These are phyloP conservation scores for Neodiprion pinetum DNA, from an alignment of 1,140 invertebrate genomes.

Conservation along the genomic window DNA sequence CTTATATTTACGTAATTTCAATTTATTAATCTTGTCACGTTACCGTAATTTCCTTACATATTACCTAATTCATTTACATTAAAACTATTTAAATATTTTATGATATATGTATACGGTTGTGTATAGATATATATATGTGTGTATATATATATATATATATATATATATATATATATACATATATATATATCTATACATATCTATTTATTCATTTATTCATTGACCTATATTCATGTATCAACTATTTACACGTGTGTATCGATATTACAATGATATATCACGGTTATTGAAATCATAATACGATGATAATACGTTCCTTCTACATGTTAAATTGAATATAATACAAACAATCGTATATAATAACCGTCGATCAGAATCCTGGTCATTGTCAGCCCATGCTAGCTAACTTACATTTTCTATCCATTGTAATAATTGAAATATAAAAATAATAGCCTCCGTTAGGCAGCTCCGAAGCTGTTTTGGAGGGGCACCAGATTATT, in stretches of 20 bases:
- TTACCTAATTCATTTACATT: conserved; percentile 46
- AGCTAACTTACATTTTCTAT: conserved; percentile 24
- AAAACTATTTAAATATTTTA: conserved; percentile 49
- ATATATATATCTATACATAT: not conserved
- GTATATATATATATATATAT: not conserved
- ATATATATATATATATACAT: not conserved
- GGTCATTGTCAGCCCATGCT: conserved; percentile 33
- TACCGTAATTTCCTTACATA: conserved; percentile 43
- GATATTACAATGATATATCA: conserved; percentile 27
- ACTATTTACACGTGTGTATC: conserved; percentile 37
- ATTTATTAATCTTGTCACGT: conserved; percentile 53
- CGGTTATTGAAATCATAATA: conserved; percentile 29
- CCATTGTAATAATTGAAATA: conserved; percentile 41
- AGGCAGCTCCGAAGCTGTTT: conserved; percentile 30
- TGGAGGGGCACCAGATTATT: conserved; percentile 29
- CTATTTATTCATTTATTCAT: conserved; percentile 14
- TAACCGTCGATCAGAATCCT: conserved; percentile 26
- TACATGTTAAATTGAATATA: conserved; percentile 36
- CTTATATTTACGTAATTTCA: conserved; percentile 31
- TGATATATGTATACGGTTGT: conserved; percentile 25
- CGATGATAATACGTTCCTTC: conserved; percentile 21
- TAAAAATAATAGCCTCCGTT: conserved; percentile 59
- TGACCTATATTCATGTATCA: conserved; percentile 21
- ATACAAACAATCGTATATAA: conserved; percentile 32
- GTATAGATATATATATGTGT: conserved; percentile 21